Base-by-base conservation (phyloP, 64 coral and sea anemone genomes). In the Dendrophyllia cribrosa region DNA sequence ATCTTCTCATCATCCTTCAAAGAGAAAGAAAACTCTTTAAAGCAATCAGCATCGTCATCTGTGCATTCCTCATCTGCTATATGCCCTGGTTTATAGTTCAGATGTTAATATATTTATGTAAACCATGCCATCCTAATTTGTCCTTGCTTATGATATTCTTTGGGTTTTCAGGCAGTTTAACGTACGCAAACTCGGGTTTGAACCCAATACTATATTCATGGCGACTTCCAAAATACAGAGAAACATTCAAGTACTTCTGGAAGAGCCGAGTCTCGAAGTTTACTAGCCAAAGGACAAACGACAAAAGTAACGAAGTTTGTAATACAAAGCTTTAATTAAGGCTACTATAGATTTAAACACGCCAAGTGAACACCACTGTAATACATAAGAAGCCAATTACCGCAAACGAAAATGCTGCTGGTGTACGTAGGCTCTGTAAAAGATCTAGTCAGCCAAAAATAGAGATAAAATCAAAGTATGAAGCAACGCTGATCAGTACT, bases 21-120 rank as follows among this genome's bases (percentile, higher is more conserved):
- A 88, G 72, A 76, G 72, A 88, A 34, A 63, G 51, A 76, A 76
- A 88, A 14, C 56, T 74, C 26, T 75, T 74, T 9, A 76, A 74
- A 72, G 53, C 86, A 17, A 88, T 88, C 45, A 19, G 43, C 46
- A 7, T 88, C 25, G 74, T 88, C 26, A 12, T 88, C 3, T 12
- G 19, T 19, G 15, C 74, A 53, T 77, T 88, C 19, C 25, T 74
- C 11, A 22, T 58, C 11, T 88, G 86, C 15, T 88, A 63, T 45
- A 62, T 51, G n/a, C 86, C 86, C 26, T 53, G 69, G 58, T 64
- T 88, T 15, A 72, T 76, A 4, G 56, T 60, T 23, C 22, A 49
- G 0, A 4, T 58, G 3, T 53, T 88, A 3, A n/a, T 76, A 20
- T 34, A 59, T 56, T 8, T 74, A 9, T 88, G 86, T 24, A 14